Evolutionary conservation across 2,113 vertebrate genomes (phyloP), one percentile per base, ranked within the genome.

Genomic region (Equus quagga): DNA sequence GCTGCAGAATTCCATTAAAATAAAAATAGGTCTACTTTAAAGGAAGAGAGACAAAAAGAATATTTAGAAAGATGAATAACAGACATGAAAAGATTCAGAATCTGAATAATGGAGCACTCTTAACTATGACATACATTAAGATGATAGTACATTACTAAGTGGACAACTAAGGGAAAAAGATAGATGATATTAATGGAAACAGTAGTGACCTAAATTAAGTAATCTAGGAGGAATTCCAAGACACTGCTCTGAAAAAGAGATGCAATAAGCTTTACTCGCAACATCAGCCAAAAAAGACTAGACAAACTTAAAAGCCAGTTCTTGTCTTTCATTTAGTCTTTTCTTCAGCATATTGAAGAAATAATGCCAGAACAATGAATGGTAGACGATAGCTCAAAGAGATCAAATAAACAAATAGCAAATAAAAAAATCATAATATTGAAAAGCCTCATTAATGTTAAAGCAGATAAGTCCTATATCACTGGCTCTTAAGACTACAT

Each of bases 151-250:
- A 0, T 75, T 95, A 95, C 62, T 95, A 96, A 64, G 65, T 58
- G 80, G 19, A 92, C 64, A 89, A 92, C 91, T 76, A 96, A n/a
- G 56, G 46, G 75, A 6, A 64, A 93, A 93, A 87, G 96, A 67
- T 28, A 94, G 93, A 19, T 65, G 26, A 21, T 86, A 96, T 89
- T 92, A 91, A 83, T 73, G 91, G 85, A 90, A 97, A 82, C 51
- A 81, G 0, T 6, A 91, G 7, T 94, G 33, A 96, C 51, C 31
- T 67, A 94, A 96, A 97, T 95, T 96, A 96, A 98, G 76, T 89
- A 90, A 97, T 97, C 44, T 94, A 96, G 44, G 58, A 88, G 65
- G 96, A 98, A 97, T 79, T 26, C 72, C 85, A 88, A 91, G 94
- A 95, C 31, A 88, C 72, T 95, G 12, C 23, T 94, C 80, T 96